These are phyloP conservation scores for Pterobdella sp. DNA, from an alignment of 2,888 invertebrate species.

Conservation along the genomic window DNA sequence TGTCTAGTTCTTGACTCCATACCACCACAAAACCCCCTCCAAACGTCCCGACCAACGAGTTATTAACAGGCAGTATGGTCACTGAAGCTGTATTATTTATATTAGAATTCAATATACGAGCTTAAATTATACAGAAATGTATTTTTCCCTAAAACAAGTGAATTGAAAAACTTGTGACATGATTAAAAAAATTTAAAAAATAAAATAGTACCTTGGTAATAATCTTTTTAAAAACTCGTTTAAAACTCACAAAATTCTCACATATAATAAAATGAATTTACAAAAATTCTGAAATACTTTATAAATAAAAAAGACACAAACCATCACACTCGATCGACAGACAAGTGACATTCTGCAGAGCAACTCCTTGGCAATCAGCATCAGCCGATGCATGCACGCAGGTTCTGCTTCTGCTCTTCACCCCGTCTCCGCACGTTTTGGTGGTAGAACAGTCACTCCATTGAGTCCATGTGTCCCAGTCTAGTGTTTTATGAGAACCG, in stretches of 20 bases:
- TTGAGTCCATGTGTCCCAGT: slow-evolving; percentile 44
- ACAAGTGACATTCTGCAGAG: slow-evolving; percentile 35
- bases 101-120: too few species aligned
- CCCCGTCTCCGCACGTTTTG: slow-evolving; percentile 44
- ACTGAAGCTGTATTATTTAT: not conserved
- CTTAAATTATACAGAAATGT: too few species aligned
- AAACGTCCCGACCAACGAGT: not conserved
- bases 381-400: slow-evolving; percentile 41
- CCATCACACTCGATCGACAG: slow-evolving; percentile 33
- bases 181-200: too few species aligned
- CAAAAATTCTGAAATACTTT: too few species aligned
- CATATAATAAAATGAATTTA: too few species aligned
- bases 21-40: slow-evolving; percentile 18
- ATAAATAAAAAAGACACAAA: too few species aligned
- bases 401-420: slow-evolving; percentile 40
- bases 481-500: slow-evolving; percentile 34
- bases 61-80: slow-evolving; percentile 25
- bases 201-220: too few species aligned
- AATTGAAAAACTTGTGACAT: too few species aligned
- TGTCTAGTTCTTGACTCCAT: slow-evolving; percentile 31
- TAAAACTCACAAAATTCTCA: too few species aligned
- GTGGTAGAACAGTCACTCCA: slow-evolving; percentile 45
- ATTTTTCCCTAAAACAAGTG: too few species aligned
- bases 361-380: slow-evolving; percentile 34
- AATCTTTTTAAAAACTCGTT: too few species aligned